Base-by-base conservation (phyloP, 92 coral and sea anemone species). In the Micromussa lordhowensis region DNA sequence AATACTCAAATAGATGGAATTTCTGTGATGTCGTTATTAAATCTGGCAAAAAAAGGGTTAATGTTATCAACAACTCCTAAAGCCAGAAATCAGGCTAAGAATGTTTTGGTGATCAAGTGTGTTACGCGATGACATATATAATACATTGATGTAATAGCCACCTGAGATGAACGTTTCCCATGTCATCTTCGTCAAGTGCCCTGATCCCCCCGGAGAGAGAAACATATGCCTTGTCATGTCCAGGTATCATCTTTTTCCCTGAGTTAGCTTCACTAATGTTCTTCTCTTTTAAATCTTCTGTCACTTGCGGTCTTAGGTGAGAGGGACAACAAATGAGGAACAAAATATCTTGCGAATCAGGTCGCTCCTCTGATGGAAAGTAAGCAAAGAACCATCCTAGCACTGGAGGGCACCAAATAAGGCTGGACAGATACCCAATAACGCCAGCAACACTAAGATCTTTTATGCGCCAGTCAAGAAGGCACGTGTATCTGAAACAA, bases 341-440 rank as follows among this genome's bases (percentile, higher is more conserved):
- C 48, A 40, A 40, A 4, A 6, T 40, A 40, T 40, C 48, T 6
- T 40, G 8, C 8, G 48, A 84, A 34, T 74, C 32, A 12, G 76
- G 72, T 3, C 81, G 87, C 1, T 55, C 40, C 26, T 12, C 38
- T n/a, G 38, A 48, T 11, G 38, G 49, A 58, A 84, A 74, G 81
- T 84, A 84, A 22, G 87, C 87, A 26, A 84, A 84, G 81, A 84
- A 84, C 16, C 17, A 19, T 21, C 81, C 87, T 38, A 55, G 36
- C 30, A 28, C 28, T 17, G 74, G 87, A 55, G 36, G 87, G 53
- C 1, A 57, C 80, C 61, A 21, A 73, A 84, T 74, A 3, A 73
- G 26, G 29, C 73, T 55, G 8, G 72, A 57, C 71, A 84, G n/a
- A 36, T 74, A 84, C 4, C 30, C 64, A 18, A 58, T 19, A 55